These are phyloP conservation scores for Drosophila saltans DNA, from an alignment of 1,140 invertebrate genomes.

Conservation along the genomic window DNA sequence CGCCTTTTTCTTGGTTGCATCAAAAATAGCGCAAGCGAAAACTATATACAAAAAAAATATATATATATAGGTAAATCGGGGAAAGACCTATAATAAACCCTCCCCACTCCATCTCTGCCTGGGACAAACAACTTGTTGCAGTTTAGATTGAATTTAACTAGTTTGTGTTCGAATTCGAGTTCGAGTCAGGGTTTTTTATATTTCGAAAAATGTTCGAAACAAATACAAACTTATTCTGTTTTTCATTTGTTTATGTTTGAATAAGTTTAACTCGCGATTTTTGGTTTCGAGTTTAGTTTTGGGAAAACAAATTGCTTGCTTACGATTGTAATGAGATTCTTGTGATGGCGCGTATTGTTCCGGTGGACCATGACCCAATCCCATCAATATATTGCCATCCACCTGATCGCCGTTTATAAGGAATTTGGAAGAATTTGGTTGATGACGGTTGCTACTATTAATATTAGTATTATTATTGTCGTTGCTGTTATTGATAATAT, in stretches of 20 bases:
- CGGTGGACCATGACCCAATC: slow-evolving; percentile 1
- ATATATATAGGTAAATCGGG: not conserved
- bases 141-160: slow-evolving; percentile 9
- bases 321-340: not conserved
- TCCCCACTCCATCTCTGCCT: not conserved
- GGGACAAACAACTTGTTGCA: not conserved
- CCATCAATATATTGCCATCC: slow-evolving; percentile 41
- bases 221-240: too few species aligned
- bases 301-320: not conserved
- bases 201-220: too few species aligned
- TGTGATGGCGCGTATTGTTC: not conserved
- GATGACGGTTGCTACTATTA: slow-evolving; percentile 11
- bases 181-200: too few species aligned
- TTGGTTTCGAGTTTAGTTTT: too few species aligned
- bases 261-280: too few species aligned
- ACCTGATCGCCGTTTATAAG: slow-evolving; percentile 23
- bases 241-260: too few species aligned
- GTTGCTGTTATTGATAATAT: slow-evolving; percentile 23
- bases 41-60: not conserved
- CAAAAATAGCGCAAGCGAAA: slow-evolving; percentile 15
- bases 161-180: not conserved
- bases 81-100: not conserved
- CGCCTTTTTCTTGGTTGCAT: not conserved
- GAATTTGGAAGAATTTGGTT: not conserved
- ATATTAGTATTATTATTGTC: slow-evolving; percentile 29